phyloP scores from a whole-genome alignment of 1,140 invertebrate genomes.

The Ectropis grisescens region DNA sequence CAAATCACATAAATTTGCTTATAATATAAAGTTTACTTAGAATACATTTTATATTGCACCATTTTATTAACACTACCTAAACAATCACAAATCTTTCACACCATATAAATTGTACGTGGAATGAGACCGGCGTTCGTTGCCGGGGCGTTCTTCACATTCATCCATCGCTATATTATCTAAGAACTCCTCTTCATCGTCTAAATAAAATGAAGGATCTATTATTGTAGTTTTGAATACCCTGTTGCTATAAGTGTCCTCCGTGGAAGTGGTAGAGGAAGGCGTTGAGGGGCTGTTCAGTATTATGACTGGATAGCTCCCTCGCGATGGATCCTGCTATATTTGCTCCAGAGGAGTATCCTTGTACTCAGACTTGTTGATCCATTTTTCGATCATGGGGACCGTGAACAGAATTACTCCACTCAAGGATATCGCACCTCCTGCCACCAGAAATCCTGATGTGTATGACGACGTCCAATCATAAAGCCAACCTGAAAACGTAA shows the following conservation, averaged over 20 bases:
- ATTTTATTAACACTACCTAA: conserved; percentile 15
- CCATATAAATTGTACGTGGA: conserved; percentile 41
- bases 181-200: conserved; percentile 23
- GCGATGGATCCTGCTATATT: conserved; percentile 48
- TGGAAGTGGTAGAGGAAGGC: conserved; percentile 31
- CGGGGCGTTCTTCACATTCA: conserved; percentile 28
- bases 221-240: conserved; percentile 55
- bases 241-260: conserved; percentile 47
- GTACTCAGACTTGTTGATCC: conserved; percentile 26
- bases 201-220: conserved; percentile 29
- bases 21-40: too few relatives aligned
- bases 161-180: conserved; percentile 28
- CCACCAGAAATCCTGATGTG: conserved; percentile 85
- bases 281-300: conserved; percentile 57
- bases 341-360: conserved; percentile 36
- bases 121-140: conserved; percentile 36
- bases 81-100: conserved; percentile 14
- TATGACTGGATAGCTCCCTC: conserved; percentile 39
- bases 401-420: conserved; percentile 92
- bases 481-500: conserved; percentile 83
- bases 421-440: conserved; percentile 85
- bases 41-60: conserved; percentile 19
- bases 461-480: conserved; percentile 85
- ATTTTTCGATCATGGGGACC: conserved; percentile 83
- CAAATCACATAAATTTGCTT: too few relatives aligned